phyloP scores from a whole-genome alignment of 2,113 vertebrate species.

The Corvus moneduloides region DNA sequence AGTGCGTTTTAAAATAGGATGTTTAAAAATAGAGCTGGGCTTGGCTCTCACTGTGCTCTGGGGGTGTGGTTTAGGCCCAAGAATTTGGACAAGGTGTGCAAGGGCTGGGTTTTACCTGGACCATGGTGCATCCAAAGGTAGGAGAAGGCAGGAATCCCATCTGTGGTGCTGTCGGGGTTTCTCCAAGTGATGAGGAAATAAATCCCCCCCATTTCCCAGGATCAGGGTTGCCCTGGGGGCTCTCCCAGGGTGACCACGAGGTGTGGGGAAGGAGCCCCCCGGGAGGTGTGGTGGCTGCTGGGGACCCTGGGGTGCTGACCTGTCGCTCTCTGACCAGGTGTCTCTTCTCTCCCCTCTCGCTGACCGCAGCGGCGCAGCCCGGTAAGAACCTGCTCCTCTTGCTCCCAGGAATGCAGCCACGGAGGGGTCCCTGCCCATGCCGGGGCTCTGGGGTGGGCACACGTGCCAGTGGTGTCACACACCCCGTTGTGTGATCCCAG shows the following conservation, averaged over 20 bases:
- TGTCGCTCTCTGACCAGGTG: constrained; percentile 95
- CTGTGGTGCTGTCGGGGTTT: fast-evolving
- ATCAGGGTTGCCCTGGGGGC: neutral
- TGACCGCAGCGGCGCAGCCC: constrained; percentile 98
- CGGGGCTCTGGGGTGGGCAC: fast-evolving
- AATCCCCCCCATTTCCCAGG: fast-evolving
- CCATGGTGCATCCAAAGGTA: fast-evolving
- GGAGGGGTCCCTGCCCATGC: fast-evolving
- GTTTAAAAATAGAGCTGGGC: neutral
- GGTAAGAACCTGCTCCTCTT: constrained; percentile 76
- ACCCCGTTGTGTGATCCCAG: fast-evolving
- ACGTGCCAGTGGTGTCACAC: fast-evolving
- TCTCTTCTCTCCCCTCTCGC: constrained; percentile 99
- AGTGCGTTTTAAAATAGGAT: neutral
- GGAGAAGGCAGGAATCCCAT: neutral
- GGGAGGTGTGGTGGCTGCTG: neutral
- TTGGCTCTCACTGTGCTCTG: neutral
- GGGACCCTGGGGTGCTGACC: constrained; percentile 71
- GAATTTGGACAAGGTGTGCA: fast-evolving
- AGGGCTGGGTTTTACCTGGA: fast-evolving
- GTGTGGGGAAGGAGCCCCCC: neutral
- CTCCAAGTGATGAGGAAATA: fast-evolving
- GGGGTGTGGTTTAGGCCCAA: neutral
- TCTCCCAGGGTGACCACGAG: fast-evolving
- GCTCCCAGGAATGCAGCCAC: fast-evolving